Evolutionary conservation across 2,113 vertebrate genomes (phyloP), one percentile per base, ranked within the genome.

Genomic region (Glareola pratincola): DNA sequence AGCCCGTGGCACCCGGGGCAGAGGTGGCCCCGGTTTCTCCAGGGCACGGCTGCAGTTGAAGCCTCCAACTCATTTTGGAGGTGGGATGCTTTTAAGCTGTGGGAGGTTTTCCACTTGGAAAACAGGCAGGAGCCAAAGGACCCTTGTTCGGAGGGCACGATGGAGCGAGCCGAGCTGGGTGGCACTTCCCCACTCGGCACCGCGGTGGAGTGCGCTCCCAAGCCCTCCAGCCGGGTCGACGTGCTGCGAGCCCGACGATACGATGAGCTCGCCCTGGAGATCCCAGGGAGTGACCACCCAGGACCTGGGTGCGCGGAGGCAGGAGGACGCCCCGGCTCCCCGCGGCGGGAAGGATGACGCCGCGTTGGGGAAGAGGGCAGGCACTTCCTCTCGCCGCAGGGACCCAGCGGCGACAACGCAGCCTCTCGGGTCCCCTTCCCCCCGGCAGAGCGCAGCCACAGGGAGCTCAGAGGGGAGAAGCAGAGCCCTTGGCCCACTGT

Each of bases 301-400:
- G 53, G 53, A 68, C 11, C 10, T 1, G 2, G 66, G 66, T 9
- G 1, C 4, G 9, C 0, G 4, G 37, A 29, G 41, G 47, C 54
- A 77, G 86, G 59, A 36, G 16, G 90, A 57, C 3, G 21, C 45
- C 88, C 91, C 14, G 4, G 74, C 85, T 85, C 21, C 56, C 30
- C 0, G 1, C 4, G 6, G 54, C 1, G 3, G 81, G 94, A 39
- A 39, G 69, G 59, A 22, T 87, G 92, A 88, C 64, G 57, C 87
- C 34, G 10, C 0, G 3, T 71, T 47, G 59, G 84, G 80, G 87
- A 81, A 74, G 77, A 87, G 63, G 88, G 79, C 75, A 14, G 85
- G 67, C 48, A 57, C 91, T 96, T 96, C 96, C 95, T 94, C 85
- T 56, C 85, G 85, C 72, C 5, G 20, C 71, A 15, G 71, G 53